phyloP scores from a whole-genome alignment of 2,888 invertebrate species.

The Xestia ashworthii region DNA sequence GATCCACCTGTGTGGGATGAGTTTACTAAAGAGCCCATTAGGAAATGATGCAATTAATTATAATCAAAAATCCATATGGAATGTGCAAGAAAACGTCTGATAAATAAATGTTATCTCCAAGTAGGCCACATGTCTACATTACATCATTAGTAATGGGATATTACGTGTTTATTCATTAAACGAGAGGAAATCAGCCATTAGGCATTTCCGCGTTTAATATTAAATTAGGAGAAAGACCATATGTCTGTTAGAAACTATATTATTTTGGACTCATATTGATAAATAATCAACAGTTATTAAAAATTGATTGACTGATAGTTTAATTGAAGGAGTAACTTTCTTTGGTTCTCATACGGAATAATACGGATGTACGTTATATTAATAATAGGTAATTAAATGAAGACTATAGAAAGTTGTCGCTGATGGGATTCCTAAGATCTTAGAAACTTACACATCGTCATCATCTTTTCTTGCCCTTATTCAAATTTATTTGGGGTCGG shows the following conservation, averaged over 20 bases:
- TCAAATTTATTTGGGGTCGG: too few species aligned
- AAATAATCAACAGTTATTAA: conserved; percentile 51
- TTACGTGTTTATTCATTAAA: conserved; percentile 57
- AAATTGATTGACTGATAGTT: conserved; percentile 46
- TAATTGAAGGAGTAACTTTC: conserved; percentile 48
- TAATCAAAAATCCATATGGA: conserved; percentile 12
- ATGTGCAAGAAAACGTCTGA: conserved; percentile 29
- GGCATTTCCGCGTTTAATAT: conserved; percentile 62
- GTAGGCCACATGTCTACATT: conserved; percentile 40
- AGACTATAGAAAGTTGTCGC: conserved; percentile 23
- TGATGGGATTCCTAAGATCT: neutral
- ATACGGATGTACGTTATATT: conserved; percentile 25
- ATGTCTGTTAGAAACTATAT: conserved; percentile 48
- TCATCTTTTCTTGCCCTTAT: too few species aligned
- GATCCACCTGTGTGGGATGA: too few species aligned
- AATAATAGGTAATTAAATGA: conserved; percentile 38
- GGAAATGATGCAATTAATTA: neutral
- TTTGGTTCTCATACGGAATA: conserved; percentile 38
- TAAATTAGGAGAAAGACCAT: conserved; percentile 53
- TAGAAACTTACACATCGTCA: neutral
- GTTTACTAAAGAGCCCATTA: too few species aligned
- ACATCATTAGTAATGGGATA: conserved; percentile 57
- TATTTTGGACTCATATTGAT: conserved; percentile 44
- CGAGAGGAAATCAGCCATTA: conserved; percentile 63
- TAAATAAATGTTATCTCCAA: conserved; percentile 31